These are phyloP conservation scores for Acrocera orbiculus DNA, from an alignment of 2,888 invertebrate genomes.

Conservation along the genomic window DNA sequence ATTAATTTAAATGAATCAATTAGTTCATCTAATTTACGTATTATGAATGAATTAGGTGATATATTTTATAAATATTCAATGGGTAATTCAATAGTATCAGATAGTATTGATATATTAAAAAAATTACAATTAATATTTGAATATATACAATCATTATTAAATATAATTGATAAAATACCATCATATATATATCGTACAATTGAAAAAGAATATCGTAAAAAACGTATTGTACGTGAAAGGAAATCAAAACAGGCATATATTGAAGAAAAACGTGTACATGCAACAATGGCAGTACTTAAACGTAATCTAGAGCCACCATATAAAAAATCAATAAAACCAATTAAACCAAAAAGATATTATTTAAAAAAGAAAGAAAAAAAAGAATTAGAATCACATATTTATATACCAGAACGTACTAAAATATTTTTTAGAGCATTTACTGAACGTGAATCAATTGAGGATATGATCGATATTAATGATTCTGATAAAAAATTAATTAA, in stretches of 20 bases:
- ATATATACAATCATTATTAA: conserved; percentile 11
- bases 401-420: conserved; percentile 20
- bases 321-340: conserved; percentile 17
- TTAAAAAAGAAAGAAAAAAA: conserved; percentile 16
- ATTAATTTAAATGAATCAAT: conserved; percentile 19
- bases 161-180: conserved; percentile 22
- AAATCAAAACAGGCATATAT: conserved; percentile 22
- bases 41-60: conserved; percentile 18
- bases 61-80: conserved; percentile 24
- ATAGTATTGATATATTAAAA: conserved; percentile 18
- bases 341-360: conserved; percentile 18
- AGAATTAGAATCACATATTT: conserved; percentile 10
- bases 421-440: conserved; percentile 25
- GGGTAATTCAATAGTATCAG: conserved; percentile 18
- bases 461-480: conserved; percentile 14
- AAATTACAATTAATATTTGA: not conserved
- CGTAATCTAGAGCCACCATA: conserved; percentile 24
- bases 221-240: conserved; percentile 17
- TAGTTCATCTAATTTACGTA: conserved; percentile 16
- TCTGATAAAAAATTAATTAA: no score
- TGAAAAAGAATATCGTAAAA: conserved; percentile 19
- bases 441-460: not conserved
- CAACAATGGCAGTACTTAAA: conserved; percentile 23
- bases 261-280: conserved; percentile 23
- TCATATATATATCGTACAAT: conserved; percentile 13